phyloP scores from a whole-genome alignment of 2,113 vertebrate genomes.

The Ophthalmolycus amberensis region DNA sequence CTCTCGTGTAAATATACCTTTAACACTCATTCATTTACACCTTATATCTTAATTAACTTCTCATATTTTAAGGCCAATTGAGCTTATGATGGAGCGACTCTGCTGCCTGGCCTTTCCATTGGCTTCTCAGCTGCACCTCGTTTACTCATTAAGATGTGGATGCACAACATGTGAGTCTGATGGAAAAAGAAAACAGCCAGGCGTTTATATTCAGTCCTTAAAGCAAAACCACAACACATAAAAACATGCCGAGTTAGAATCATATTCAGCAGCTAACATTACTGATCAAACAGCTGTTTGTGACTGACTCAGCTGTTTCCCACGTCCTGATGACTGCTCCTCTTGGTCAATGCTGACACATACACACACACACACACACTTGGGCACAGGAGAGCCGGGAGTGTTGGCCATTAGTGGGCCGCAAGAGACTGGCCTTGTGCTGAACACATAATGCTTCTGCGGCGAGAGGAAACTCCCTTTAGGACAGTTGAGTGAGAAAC shows the following conservation, averaged over 20 bases:
- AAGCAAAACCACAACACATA: constrained; percentile 3
- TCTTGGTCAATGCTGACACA: constrained; percentile 10
- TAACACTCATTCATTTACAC: not conserved
- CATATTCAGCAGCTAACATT: not conserved
- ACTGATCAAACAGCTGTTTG: constrained; percentile 22
- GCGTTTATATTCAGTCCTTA: not conserved
- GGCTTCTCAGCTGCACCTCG: not conserved
- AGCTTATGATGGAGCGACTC: constrained; percentile 15
- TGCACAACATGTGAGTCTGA: constrained; percentile 39
- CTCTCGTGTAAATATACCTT: not conserved
- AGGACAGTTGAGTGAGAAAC: constrained; percentile 57
- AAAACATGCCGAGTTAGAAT: not conserved
- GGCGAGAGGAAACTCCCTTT: constrained; percentile 42
- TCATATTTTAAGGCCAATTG: constrained; percentile 21
- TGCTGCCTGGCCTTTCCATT: constrained; percentile 9
- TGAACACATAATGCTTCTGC: constrained; percentile 58
- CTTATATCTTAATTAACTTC: not conserved
- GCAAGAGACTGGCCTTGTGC: constrained; percentile 48
- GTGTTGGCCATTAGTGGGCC: constrained; percentile 71
- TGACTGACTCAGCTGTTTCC: not conserved
- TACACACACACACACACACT: constrained; percentile 20
- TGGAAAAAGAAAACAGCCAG: constrained; percentile 16
- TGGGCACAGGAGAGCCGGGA: constrained; percentile 25
- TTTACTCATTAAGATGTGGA: constrained; percentile 22
- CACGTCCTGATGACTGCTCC: not conserved